Evolutionary conservation across 2,888 invertebrate genomes (phyloP).

Genomic region (Pammene aurita): DNA sequence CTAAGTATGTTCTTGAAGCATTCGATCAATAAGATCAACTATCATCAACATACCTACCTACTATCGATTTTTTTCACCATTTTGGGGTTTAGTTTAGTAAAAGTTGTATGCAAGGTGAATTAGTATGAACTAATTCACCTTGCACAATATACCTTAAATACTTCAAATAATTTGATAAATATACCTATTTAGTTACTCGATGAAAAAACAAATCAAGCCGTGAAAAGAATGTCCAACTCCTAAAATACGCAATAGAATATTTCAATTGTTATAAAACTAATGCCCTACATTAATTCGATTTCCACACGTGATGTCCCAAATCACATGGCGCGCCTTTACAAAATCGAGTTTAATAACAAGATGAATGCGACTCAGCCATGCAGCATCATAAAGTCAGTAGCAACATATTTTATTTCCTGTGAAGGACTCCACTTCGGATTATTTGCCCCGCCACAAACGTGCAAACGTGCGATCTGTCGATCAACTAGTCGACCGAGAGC

Average conservation of each 20-base stretch:
- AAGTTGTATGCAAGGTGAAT: no score
- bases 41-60: no score
- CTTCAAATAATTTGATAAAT: no score
- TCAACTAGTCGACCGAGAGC: constrained; percentile 48
- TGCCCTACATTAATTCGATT: constrained; percentile 6
- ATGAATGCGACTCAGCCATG: constrained; percentile 33
- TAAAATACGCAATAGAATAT: background rate
- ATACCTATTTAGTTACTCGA: no score
- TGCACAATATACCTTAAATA: no score
- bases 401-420: constrained; percentile 75
- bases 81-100: no score
- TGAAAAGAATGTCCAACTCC: no score
- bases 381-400: constrained; percentile 60
- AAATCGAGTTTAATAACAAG: constrained; percentile 32
- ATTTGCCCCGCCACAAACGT: constrained; percentile 59
- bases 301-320: constrained; percentile 16
- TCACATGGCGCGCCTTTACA: constrained; percentile 20
- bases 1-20: no score
- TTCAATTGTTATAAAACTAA: background rate
- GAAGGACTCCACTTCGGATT: constrained; percentile 59
- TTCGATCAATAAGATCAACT: no score
- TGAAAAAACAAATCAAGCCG: no score
- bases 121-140: no score
- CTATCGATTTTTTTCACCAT: no score
- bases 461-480: constrained; percentile 56